These are phyloP conservation scores for Mormyrus hasselquistii DNA, from an alignment of 2,797 vertebrate genomes.

Conservation along the genomic window DNA sequence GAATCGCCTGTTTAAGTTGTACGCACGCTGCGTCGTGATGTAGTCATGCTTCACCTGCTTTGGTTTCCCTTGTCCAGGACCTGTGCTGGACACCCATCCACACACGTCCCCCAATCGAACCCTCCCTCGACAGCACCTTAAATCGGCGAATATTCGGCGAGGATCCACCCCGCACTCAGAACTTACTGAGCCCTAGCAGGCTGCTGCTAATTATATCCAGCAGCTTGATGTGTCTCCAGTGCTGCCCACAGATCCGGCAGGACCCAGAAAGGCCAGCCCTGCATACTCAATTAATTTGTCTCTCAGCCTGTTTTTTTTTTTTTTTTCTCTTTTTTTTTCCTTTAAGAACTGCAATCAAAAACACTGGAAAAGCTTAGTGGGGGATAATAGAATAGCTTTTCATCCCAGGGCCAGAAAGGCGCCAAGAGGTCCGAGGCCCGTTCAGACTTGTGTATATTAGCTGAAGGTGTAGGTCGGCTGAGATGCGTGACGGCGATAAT, in stretches of 20 bases:
- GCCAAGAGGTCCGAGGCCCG: neutral
- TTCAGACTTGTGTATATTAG: neutral
- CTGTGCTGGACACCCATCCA: neutral
- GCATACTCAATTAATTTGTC: neutral
- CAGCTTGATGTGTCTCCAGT: neutral
- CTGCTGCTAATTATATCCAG: neutral
- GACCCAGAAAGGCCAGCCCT: neutral
- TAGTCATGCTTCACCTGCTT: neutral
- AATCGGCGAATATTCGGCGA: neutral
- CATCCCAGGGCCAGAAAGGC: neutral
- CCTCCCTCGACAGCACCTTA: neutral
- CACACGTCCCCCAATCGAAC: neutral
- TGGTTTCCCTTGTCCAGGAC: neutral
- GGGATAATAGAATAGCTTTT: neutral
- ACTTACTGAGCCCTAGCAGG: neutral
- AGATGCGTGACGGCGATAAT: neutral
- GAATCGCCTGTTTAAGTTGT: neutral
- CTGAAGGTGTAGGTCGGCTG: neutral
- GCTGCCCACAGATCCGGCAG: neutral
- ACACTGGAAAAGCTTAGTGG: neutral
- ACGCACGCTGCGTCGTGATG: neutral
- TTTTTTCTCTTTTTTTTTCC: neutral
- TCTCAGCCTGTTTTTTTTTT: neutral
- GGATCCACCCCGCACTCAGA: too few species aligned
- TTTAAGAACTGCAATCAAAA: neutral